Conservation (phyloP, 2,113 vertebrate species). For the Nannospalax galili region DNA sequence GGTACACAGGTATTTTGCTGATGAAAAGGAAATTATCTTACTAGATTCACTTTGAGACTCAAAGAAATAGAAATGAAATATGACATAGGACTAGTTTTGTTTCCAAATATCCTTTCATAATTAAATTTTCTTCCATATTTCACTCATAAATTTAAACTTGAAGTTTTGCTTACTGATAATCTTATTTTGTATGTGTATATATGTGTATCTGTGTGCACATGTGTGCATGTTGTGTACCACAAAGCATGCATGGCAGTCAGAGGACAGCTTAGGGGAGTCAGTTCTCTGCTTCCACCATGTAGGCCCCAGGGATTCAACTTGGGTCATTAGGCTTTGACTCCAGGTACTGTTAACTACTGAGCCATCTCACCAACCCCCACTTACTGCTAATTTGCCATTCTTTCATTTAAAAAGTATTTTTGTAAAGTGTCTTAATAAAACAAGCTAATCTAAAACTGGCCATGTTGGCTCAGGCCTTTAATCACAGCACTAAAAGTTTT, state of each 20-base stretch:
- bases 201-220: neutral
- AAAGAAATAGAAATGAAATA: neutral
- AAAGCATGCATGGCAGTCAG: neutral
- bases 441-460: neutral
- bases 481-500: neutral
- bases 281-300: neutral
- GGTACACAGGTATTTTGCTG: neutral
- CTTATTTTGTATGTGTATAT: neutral
- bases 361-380: neutral
- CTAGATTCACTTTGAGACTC: constrained; percentile 22
- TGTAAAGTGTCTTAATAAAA: constrained; percentile 56
- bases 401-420: constrained; percentile 31
- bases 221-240: neutral
- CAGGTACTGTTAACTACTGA: neutral
- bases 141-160: constrained; percentile 54
- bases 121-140: constrained; percentile 46
- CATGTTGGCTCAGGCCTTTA: too few relatives aligned
- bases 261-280: neutral
- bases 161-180: constrained; percentile 49
- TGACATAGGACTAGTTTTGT: constrained; percentile 2
- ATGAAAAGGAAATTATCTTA: constrained; percentile 41
- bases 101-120: constrained; percentile 52
- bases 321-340: neutral
- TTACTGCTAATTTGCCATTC: neutral
- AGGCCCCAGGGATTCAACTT: neutral